A percentile compares a stretch with the other conserved stretches of the same genome.
Evolutionary conservation across 2,888 invertebrate species (phyloP).

Genomic region (Chironomus tentans): DNA sequence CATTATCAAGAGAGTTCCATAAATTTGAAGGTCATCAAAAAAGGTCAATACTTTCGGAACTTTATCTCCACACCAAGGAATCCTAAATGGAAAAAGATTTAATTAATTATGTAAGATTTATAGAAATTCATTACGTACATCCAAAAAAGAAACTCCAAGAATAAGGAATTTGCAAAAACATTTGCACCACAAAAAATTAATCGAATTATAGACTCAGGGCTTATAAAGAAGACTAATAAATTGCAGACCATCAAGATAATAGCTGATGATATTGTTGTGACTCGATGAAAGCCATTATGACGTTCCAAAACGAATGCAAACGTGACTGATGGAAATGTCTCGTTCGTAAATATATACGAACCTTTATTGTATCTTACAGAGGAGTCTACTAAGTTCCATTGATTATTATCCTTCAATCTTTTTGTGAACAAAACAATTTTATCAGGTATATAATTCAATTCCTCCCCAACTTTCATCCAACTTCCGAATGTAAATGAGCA

Average conservation of each 20-base stretch:
- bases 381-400: conserved; percentile 49
- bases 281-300: conserved; percentile 48
- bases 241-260: conserved; percentile 49
- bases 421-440: conserved; percentile 29
- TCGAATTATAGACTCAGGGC: conserved; percentile 49
- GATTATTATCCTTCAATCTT: conserved; percentile 47
- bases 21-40: conserved; percentile 1
- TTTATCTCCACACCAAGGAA: neutral
- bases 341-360: conserved; percentile 49
- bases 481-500: conserved; percentile 57
- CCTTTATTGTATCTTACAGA: conserved; percentile 43
- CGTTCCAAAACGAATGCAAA: conserved; percentile 50
- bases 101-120: neutral
- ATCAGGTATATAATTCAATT: conserved; percentile 43
- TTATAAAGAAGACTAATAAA: conserved; percentile 48
- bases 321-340: conserved; percentile 51
- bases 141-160: conserved; percentile 51
- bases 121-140: conserved; percentile 39
- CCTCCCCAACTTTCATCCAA: conserved; percentile 51
- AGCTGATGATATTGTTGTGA: conserved; percentile 49
- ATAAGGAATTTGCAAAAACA: conserved; percentile 52
- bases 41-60: neutral
- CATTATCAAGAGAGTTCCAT: neutral
- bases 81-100: neutral
- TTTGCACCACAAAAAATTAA: conserved; percentile 49